phyloP scores from a whole-genome alignment of 2,113 vertebrate species.

The Eretmochelys imbricata region DNA sequence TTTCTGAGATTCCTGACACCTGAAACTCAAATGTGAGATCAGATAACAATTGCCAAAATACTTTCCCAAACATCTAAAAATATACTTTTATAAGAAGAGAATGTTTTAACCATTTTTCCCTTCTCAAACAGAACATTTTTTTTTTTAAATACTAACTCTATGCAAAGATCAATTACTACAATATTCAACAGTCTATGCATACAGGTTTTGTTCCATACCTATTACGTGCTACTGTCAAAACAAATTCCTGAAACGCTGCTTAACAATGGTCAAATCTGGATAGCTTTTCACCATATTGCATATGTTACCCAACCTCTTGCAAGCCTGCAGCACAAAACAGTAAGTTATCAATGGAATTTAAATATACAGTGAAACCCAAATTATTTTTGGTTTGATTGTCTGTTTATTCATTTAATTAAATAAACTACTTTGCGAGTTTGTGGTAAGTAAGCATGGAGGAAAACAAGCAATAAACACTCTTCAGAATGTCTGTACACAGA shows the following conservation, averaged over 20 bases:
- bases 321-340: neutral
- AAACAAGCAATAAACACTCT: slow-evolving; percentile 43
- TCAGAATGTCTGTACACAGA: slow-evolving; percentile 36
- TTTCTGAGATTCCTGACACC: neutral
- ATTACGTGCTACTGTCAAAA: neutral
- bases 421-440: slow-evolving; percentile 43
- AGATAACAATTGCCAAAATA: slow-evolving; percentile 48
- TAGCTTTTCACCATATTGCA: neutral
- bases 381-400: slow-evolving; percentile 75
- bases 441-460: slow-evolving; percentile 24
- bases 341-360: neutral
- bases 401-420: slow-evolving; percentile 52
- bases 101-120: neutral
- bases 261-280: neutral
- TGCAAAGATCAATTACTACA: neutral
- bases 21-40: neutral
- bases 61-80: slow-evolving; percentile 64
- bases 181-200: neutral
- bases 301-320: neutral
- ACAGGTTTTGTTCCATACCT: slow-evolving; percentile 31
- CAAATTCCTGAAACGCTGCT: neutral
- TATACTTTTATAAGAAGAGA: slow-evolving; percentile 44
- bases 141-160: neutral
- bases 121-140: neutral
- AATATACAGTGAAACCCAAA: neutral